These are phyloP conservation scores for Chymomyza amoena DNA, from an alignment of 2,888 invertebrate species.

Conservation along the genomic window DNA sequence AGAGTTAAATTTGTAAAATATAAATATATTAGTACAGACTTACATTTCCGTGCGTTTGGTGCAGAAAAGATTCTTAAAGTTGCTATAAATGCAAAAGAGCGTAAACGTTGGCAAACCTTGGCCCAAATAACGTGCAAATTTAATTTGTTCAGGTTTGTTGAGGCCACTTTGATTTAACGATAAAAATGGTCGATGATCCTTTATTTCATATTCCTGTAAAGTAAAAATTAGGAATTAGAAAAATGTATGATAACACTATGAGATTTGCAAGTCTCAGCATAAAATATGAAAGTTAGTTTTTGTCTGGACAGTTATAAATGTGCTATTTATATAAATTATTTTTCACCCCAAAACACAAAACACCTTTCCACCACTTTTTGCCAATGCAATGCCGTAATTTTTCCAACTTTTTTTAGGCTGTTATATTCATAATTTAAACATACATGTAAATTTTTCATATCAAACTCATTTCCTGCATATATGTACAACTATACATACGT, in stretches of 20 bases:
- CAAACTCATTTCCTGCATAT: conserved; percentile 58
- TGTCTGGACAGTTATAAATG: neutral
- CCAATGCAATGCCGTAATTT: conserved; percentile 24
- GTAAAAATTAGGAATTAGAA: neutral
- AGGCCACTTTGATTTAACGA: conserved; percentile 78
- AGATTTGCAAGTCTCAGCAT: neutral
- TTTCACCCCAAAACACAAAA: conserved; percentile 16
- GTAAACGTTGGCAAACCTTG: conserved; percentile 78
- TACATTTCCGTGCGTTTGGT: conserved; percentile 79
- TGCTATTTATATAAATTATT: neutral
- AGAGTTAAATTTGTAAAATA: neutral
- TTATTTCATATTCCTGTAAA: conserved; percentile 76
- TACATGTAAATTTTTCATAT: conserved; percentile 35
- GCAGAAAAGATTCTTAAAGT: conserved; percentile 79
- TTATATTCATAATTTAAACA: conserved; percentile 15
- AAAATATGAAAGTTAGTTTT: neutral
- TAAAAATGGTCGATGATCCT: conserved; percentile 78
- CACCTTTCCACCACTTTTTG: conserved; percentile 2
- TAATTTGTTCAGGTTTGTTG: conserved; percentile 78
- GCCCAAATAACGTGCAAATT: conserved; percentile 78
- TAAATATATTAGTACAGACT: conserved; percentile 35
- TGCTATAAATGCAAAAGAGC: conserved; percentile 79
- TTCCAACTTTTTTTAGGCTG: conserved; percentile 33
- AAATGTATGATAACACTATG: neutral
- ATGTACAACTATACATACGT: conserved; percentile 25